Conservation (phyloP, 2,113 vertebrate species). For the Trochalopteron elliotii region DNA sequence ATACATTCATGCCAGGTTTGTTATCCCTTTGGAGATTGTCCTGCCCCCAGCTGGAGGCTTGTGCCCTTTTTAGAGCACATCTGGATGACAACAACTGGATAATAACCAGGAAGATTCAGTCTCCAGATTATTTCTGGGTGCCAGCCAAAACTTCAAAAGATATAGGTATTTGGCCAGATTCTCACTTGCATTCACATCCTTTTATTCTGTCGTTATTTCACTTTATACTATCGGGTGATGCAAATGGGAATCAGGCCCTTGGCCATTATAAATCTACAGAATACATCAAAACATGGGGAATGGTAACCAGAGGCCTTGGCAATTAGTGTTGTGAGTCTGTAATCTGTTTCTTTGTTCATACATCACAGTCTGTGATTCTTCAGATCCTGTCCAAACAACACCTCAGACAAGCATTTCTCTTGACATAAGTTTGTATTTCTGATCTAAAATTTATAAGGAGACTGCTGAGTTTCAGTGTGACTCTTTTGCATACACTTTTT, state of each 20-base stretch:
- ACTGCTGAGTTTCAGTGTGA: constrained; percentile 20
- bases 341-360: constrained; percentile 53
- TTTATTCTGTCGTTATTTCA: constrained; percentile 25
- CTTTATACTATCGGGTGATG: background rate
- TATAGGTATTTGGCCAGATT: constrained; percentile 31
- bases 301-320: constrained; percentile 44
- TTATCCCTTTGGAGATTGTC: background rate
- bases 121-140: constrained; percentile 26
- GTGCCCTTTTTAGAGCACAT: background rate
- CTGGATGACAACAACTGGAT: constrained; percentile 3
- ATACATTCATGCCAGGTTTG: background rate
- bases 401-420: constrained; percentile 37
- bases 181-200: background rate
- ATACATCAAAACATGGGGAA: constrained; percentile 33
- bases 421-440: constrained; percentile 2
- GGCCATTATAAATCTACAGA: constrained; percentile 45
- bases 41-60: background rate
- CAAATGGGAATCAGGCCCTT: constrained; percentile 47
- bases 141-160: constrained; percentile 56
- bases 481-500: constrained; percentile 35
- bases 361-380: constrained; percentile 37
- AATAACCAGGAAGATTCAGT: constrained; percentile 13
- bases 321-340: constrained; percentile 16
- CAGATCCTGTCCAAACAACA: constrained; percentile 50
- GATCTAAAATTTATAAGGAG: constrained; percentile 48